Evolutionary conservation across 2,113 vertebrate genomes (phyloP).

Genomic region (Rallus limicola): DNA sequence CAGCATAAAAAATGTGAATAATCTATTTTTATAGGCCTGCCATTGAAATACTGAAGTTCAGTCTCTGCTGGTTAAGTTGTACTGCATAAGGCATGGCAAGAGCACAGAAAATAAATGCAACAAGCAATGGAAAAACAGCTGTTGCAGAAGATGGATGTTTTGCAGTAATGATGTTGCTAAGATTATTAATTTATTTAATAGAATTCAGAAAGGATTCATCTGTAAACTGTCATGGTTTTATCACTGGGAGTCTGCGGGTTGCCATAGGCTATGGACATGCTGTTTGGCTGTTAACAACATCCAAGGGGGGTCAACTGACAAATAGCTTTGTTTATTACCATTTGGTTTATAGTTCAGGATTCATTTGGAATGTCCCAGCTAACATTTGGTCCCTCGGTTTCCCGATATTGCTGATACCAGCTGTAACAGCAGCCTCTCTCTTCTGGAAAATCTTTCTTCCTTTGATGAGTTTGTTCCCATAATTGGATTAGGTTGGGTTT

Average conservation of each 20-base stretch:
- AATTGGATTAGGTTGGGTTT: background rate
- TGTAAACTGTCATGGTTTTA: conserved; percentile 72
- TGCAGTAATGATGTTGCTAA: conserved; percentile 68
- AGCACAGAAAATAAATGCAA: conserved; percentile 50
- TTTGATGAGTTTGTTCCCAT: conserved; percentile 12
- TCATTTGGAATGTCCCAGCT: conserved; percentile 60
- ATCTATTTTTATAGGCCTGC: background rate
- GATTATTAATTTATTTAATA: conserved; percentile 77
- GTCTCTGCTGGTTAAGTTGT: background rate
- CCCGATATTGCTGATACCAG: conserved; percentile 46
- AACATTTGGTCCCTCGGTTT: conserved; percentile 43
- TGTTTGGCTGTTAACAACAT: conserved; percentile 64
- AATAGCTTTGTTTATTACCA: conserved; percentile 73
- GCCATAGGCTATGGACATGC: conserved; percentile 59
- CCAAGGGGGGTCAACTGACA: conserved; percentile 64
- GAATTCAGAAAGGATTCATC: conserved; percentile 72
- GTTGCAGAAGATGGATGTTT: conserved; percentile 70
- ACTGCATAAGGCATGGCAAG: background rate
- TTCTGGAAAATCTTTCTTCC: conserved; percentile 18
- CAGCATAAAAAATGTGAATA: background rate
- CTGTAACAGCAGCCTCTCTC: conserved; percentile 33
- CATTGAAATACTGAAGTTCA: background rate
- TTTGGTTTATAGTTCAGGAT: conserved; percentile 61
- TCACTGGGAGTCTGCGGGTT: conserved; percentile 37
- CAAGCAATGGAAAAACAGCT: conserved; percentile 46